Base-by-base conservation (phyloP, 2,888 invertebrate species). In the Myopa tessellatipennis region DNA sequence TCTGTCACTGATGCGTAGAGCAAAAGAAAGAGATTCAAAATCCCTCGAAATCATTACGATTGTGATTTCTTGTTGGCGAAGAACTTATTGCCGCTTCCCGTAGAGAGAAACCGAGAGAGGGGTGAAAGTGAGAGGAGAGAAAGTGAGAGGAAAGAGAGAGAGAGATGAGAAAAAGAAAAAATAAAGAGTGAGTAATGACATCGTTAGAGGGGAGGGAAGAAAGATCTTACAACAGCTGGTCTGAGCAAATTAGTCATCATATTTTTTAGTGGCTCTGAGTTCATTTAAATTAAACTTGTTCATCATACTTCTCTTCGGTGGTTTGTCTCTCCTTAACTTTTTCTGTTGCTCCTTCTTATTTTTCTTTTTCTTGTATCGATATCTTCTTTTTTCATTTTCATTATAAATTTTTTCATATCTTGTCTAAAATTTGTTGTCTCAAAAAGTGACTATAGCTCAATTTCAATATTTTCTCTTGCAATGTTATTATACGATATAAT, bases 231-330 rank as follows among this genome's bases (percentile, higher is more conserved):
- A 63, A 40, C 73, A 58, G 58, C n/a, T 71, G 71, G 58, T 36
- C 12, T 4, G 8, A 10, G 60, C 26, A 40, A 61, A 61, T 73
- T 73, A 61, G 73, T 73, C 61, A 61, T 45, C 61, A 61, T 61
- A 38, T 61, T 73, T 61, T 60, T 58, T 73, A 10, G 26, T 10
- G 4, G 34, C 34, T 60, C 61, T 73, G 73, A 73, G 61, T 26
- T 73, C 73, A 73, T 63, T 40, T 45, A 16, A 45, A 73, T 40
- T 50, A 73, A 45, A 61, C 10, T 26, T 10, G 26, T 61, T 61
- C 61, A 61, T 61, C 61, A 61, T 61, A 4, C 18, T 61, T 61
- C 26, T 61, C 4, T 61, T 26, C 8, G 10, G 18, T 45, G 38
- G 16, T 68, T n/a, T 40, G 16, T 40, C 10, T 67, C n/a, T 67